A percentile compares a stretch with the other conserved stretches of the same genome.
phyloP scores from a whole-genome alignment of 1,140 invertebrate genomes.

The Zaprionus capensis region DNA sequence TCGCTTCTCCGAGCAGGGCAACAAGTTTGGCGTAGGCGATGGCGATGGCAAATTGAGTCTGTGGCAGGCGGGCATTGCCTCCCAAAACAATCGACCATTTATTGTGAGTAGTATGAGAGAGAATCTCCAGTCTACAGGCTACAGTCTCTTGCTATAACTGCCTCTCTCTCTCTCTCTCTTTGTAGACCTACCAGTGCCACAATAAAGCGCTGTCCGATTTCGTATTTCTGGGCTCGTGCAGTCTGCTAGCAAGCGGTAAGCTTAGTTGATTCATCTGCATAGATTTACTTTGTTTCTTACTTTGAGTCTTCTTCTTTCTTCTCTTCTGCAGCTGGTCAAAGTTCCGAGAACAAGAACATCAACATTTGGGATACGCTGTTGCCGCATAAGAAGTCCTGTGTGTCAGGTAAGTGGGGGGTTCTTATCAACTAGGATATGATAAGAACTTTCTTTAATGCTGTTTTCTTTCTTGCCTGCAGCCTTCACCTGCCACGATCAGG shows the following conservation, averaged over 20 bases:
- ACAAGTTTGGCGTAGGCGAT: conserved; percentile 98
- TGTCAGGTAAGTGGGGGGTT: conserved; percentile 88
- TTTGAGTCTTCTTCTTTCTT: conserved; percentile 23
- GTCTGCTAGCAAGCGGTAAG: conserved; percentile 95
- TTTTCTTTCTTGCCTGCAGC: conserved; percentile 84
- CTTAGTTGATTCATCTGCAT: background rate
- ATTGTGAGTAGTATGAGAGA: conserved; percentile 90
- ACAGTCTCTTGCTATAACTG: background rate
- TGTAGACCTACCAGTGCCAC: conserved; percentile 97
- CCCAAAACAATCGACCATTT: conserved; percentile 94
- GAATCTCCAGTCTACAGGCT: background rate
- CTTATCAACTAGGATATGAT: too few relatives aligned
- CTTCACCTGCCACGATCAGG: conserved; percentile 96
- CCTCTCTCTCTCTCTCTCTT: conserved; percentile 71
- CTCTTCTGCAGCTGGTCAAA: conserved; percentile 92
- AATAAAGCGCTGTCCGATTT: conserved; percentile 99
- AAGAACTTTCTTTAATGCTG: background rate
- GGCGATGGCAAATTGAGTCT: conserved; percentile 95
- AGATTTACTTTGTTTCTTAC: background rate
- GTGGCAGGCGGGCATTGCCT: conserved; percentile 96
- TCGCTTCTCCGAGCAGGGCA: conserved; percentile 97
- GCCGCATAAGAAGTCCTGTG: conserved; percentile 96
- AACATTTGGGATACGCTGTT: conserved; percentile 99
- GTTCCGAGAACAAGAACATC: conserved; percentile 98
- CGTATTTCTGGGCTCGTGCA: conserved; percentile 98